phyloP scores from a whole-genome alignment of 2,888 invertebrate genomes.

The Cybosia mesomella region DNA sequence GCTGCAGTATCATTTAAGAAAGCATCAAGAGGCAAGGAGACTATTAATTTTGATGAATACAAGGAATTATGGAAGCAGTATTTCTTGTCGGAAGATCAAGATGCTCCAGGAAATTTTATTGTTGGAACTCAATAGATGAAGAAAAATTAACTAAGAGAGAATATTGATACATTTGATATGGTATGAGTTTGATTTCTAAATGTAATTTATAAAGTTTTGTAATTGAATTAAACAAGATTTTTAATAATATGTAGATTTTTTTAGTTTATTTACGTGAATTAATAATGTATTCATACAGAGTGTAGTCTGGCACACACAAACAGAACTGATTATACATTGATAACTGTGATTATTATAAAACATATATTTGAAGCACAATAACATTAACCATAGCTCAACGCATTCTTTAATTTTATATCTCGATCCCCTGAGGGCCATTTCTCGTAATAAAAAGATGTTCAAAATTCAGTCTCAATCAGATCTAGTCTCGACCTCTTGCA shows the following conservation, averaged over 20 bases:
- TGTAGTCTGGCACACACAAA: too few species aligned
- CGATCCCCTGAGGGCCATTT: too few species aligned
- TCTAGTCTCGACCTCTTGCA: too few species aligned
- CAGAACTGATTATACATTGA: too few species aligned
- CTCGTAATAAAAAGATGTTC: too few species aligned
- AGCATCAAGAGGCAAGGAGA: slow-evolving; percentile 91
- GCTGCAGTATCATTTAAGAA: slow-evolving; percentile 92
- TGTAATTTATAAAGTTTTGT: background rate
- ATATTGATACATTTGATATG: background rate
- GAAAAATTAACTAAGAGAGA: background rate
- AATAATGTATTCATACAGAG: too few species aligned
- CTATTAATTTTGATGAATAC: slow-evolving; percentile 92
- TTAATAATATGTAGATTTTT: background rate
- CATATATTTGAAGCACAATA: too few species aligned
- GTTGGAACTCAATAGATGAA: slow-evolving; percentile 74
- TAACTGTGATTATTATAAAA: too few species aligned
- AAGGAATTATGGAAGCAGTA: slow-evolving; percentile 94
- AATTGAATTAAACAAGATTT: background rate
- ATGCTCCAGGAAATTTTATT: slow-evolving; percentile 94
- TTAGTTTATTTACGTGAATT: background rate
- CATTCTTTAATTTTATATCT: too few species aligned
- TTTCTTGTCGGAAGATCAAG: slow-evolving; percentile 92
- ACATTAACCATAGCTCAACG: too few species aligned
- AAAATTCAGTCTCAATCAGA: too few species aligned
- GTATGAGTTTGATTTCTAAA: background rate